Evolutionary conservation across 2,888 invertebrate genomes (phyloP).

Genomic region (Drosophila testacea): DNA sequence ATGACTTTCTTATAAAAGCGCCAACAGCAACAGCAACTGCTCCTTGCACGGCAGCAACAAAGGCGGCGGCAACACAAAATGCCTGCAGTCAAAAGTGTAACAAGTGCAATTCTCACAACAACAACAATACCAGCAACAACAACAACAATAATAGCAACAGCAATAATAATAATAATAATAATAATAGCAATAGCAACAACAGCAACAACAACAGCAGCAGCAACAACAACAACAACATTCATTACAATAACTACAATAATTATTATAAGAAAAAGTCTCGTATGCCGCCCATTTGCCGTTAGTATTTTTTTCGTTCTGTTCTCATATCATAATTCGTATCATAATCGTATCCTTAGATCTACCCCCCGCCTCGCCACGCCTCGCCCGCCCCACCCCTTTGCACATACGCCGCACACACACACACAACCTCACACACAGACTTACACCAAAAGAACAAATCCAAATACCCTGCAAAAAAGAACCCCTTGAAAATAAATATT

Average conservation of each 20-base stretch:
- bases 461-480: neutral
- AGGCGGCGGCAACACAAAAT: conserved; percentile 39
- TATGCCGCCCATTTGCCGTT: conserved; percentile 85
- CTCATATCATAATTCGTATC: conserved; percentile 42
- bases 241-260: conserved; percentile 84
- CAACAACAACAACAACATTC: conserved; percentile 81
- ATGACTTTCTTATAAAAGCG: conserved; percentile 37
- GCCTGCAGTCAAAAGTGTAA: conserved; percentile 78
- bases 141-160: conserved; percentile 46
- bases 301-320: conserved; percentile 77
- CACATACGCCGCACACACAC: conserved; percentile 5
- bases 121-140: conserved; percentile 53
- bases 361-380: neutral
- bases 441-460: neutral
- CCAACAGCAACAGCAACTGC: conserved; percentile 25
- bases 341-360: conserved; percentile 23
- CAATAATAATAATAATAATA: conserved; percentile 49
- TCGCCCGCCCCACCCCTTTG: neutral
- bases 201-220: neutral
- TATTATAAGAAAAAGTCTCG: conserved; percentile 85
- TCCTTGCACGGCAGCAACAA: conserved; percentile 40
- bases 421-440: conserved; percentile 10
- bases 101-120: conserved; percentile 82
- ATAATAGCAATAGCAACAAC: conserved; percentile 4
- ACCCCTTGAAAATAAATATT: neutral